These are phyloP conservation scores for Vidua chalybeata DNA, from an alignment of 2,113 vertebrate genomes.

Conservation along the genomic window DNA sequence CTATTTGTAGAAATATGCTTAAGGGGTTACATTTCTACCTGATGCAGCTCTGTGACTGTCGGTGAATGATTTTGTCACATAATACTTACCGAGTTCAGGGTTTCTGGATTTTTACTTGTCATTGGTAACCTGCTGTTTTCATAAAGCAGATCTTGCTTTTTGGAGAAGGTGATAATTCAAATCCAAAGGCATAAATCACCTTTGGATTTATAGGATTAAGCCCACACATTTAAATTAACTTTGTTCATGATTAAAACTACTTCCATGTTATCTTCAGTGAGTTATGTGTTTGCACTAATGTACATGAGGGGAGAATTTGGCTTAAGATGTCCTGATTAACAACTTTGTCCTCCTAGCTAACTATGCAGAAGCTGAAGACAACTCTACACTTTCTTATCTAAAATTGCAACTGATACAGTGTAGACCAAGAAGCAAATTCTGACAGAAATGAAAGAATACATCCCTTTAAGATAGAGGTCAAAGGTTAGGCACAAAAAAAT, in stretches of 20 bases:
- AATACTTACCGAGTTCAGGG: neutral
- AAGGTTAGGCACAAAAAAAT: neutral
- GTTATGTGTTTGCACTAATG: neutral
- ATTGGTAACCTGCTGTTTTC: neutral
- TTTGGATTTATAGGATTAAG: neutral
- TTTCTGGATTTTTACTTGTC: neutral
- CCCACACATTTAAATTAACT: neutral
- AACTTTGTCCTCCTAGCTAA: neutral
- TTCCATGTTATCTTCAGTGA: neutral
- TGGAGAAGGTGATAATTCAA: neutral
- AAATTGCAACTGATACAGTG: neutral
- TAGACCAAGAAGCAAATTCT: neutral
- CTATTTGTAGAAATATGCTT: conserved; percentile 8
- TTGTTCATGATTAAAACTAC: neutral
- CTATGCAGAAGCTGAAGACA: neutral
- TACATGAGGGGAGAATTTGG: neutral
- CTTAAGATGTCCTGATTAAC: neutral
- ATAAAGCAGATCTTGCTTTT: neutral
- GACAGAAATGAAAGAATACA: neutral
- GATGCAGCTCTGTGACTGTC: neutral
- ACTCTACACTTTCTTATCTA: neutral
- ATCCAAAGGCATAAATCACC: neutral
- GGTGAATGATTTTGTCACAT: neutral
- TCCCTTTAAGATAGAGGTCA: neutral
- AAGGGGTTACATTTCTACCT: neutral